Base-by-base conservation (phyloP, 64 coral and sea anemone species). In the Dendrophyllia cribrosa region DNA sequence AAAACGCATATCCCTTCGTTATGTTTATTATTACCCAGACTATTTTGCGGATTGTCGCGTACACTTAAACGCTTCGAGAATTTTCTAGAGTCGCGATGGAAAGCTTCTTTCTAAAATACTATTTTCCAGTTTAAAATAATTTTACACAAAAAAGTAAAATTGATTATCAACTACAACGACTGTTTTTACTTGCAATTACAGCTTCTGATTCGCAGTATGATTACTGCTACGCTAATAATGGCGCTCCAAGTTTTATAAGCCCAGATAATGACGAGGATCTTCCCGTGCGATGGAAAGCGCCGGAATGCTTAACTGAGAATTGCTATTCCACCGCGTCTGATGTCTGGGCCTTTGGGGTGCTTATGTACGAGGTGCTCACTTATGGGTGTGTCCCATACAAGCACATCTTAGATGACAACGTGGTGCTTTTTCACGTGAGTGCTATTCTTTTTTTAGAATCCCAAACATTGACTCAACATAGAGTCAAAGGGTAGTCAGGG, bases 331-430 rank as follows among this genome's bases (percentile, higher is more conserved):
- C 83, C 4, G 71, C 88, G 8, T 95, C 93, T 43, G 88, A 95
- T 66, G 82, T 95, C 11, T 95, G 88, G 88, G 79, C 88, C 4
- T 86, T 95, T 10, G 93, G 88, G 43, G 74, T 95, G 1, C 45
- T 86, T 5, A 62, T 80, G 64, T 95, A 95, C 24, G 93, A 90
- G n/a, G 58, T 95, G 4, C 84, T 95, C 11, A 87, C 93, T 1
- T 87, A 75, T 25, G 93, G 93, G 9, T 74, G 93, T 66, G 52
- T 79, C 1, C 93, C 93, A 16, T 95, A 91, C 62, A 49, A 70
- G 13, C 72, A 77, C 67, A 12, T 78, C 20, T 59, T 13, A 62
- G 26, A 77, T 17, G 24, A 49, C 16, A 52, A 79, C 26, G 50
- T 64, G 58, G 58, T 82, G 9, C 10, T 4, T 47, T 7, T 9